Conservation (phyloP, 2,888 invertebrate species). For the Ennomos erosarius region DNA sequence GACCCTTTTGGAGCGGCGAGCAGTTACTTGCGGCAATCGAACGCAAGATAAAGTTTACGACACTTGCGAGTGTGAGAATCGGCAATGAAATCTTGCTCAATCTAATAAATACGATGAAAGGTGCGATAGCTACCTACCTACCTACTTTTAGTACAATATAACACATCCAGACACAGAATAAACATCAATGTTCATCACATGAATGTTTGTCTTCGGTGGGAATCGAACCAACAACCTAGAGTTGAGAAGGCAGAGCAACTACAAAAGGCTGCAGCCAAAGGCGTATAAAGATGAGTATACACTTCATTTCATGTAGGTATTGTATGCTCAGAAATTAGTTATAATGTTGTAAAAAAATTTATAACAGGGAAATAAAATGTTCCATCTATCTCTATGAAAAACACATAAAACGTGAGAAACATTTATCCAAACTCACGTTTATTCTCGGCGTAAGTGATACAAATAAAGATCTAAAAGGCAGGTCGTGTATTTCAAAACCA, state of each 20-base stretch:
- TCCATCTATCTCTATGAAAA: conserved; percentile 12
- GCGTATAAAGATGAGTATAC: no score
- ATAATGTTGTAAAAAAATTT: background rate
- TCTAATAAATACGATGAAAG: background rate
- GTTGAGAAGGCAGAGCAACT: no score
- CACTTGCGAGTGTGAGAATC: conserved; percentile 8
- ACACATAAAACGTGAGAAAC: conserved; percentile 9
- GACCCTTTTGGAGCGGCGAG: conserved; percentile 48
- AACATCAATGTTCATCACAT: no score
- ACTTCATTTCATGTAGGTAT: no score
- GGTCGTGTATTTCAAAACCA: conserved; percentile 33
- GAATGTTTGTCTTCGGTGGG: no score
- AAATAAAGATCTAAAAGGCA: conserved; percentile 33
- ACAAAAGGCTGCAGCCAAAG: no score
- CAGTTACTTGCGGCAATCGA: conserved; percentile 37
- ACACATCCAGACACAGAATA: no score
- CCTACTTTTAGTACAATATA: no score
- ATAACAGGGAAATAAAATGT: conserved; percentile 1
- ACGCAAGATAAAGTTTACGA: conserved; percentile 42
- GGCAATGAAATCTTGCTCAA: conserved; percentile 4
- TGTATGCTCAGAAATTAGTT: background rate
- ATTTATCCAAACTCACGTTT: conserved; percentile 8
- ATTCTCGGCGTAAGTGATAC: conserved; percentile 22
- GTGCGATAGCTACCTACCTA: no score
- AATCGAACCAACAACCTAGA: no score